Base-by-base conservation (phyloP, 2,113 vertebrate species). In the Amazona vittata region DNA sequence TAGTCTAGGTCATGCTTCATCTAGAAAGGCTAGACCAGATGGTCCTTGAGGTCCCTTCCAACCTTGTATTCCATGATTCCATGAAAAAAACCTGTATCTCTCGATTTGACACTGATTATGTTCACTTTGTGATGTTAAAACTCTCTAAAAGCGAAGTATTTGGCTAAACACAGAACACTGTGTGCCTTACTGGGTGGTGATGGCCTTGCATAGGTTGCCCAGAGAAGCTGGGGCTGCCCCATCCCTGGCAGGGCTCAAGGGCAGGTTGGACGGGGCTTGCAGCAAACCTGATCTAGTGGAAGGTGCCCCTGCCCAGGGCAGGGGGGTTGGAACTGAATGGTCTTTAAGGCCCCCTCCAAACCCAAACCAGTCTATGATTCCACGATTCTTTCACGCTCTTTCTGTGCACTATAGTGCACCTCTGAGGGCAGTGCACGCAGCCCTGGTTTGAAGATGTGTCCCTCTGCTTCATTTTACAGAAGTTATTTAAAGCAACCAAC, bases 401-500 rank as follows among this genome's bases (percentile, higher is more conserved):
- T 10, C 69, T 5, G 20, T 22, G 6, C 10, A 3, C 8, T 17
- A 8, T 0, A 6, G 39, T 0, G 59, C 6, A 12, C 70, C 26
- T 21, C 52, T 0, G 53, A 17, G 24, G 12, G 17, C 77, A 18
- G 44, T 9, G 4, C 4, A 12, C 2, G 14, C 17, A 8, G 0
- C 17, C 12, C 60, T 0, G 4, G 2, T 11, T 4, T 6, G 50
- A 71, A 9, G 33, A 7, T 0, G 31, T 0, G 6, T 20, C 53
- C 2, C 10, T 6, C 26, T 0, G 43, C 80, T 28, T 26, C 71
- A 0, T 6, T 28, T 33, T 3, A 4, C 60, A 8, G 11, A 4
- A 1, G 10, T 0, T 5, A 13, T 49, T 1, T 14, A 1, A 12
- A 29, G 43, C 50, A 1, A 25, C 2, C n/a, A 3, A 4, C 1